Conservation (phyloP, 2,797 vertebrate genomes). For the Aratinga solstitialis region DNA sequence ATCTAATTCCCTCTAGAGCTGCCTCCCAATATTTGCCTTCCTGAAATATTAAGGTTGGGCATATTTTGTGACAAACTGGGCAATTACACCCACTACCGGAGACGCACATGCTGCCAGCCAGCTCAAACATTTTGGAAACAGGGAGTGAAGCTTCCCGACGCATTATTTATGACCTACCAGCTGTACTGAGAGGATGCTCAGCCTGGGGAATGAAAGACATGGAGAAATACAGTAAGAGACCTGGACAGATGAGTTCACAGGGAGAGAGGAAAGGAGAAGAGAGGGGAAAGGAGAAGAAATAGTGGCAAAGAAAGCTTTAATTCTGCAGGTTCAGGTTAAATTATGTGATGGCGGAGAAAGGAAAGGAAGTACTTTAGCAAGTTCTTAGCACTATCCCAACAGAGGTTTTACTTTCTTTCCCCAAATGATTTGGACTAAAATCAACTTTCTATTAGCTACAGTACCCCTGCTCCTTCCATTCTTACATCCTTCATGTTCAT, state of each 20-base stretch:
- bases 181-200: neutral
- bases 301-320: neutral
- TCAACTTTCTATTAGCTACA: neutral
- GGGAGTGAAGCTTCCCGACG: neutral
- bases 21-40: neutral
- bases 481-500: neutral
- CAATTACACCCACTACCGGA: neutral
- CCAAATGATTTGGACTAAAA: neutral
- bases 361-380: neutral
- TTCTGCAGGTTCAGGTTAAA: neutral
- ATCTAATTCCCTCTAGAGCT: neutral
- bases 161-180: constrained; percentile 19
- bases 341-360: neutral
- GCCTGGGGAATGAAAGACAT: neutral
- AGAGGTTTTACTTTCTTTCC: neutral
- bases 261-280: neutral
- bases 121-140: constrained; percentile 1
- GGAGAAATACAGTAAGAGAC: neutral
- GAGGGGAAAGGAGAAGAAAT: neutral
- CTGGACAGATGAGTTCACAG: neutral
- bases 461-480: neutral
- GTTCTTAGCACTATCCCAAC: neutral
- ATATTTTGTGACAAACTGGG: constrained; percentile 19
- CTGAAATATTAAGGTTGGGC: neutral
- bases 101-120: neutral